Conservation (phyloP, 2,888 invertebrate genomes). For the Notocelia uddmanniana region DNA sequence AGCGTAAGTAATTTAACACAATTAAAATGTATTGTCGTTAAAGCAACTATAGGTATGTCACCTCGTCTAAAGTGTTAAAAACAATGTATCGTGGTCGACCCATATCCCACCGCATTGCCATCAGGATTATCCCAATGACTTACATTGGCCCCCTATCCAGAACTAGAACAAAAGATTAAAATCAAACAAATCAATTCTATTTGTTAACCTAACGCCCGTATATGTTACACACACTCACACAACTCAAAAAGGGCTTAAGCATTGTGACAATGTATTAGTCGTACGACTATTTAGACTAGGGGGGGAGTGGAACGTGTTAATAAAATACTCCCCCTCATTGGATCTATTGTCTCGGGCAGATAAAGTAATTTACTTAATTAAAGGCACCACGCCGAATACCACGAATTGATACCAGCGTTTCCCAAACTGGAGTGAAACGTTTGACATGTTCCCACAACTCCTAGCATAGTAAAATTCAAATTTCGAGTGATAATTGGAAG, state of each 20-base stretch:
- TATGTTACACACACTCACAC: slow-evolving; percentile 63
- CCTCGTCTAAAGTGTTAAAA: neutral
- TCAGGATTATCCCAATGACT: slow-evolving; percentile 22
- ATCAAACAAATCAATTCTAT: slow-evolving; percentile 83
- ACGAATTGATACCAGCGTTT: slow-evolving; percentile 64
- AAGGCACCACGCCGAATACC: slow-evolving; percentile 60
- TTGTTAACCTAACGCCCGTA: slow-evolving; percentile 82
- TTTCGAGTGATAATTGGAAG: no score
- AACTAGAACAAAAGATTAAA: slow-evolving; percentile 67
- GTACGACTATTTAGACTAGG: neutral
- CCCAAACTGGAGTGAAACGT: neutral
- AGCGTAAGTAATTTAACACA: no score
- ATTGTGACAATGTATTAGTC: slow-evolving; percentile 66
- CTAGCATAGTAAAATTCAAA: no score
- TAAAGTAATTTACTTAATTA: slow-evolving; percentile 86
- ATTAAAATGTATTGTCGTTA: no score
- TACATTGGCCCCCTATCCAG: slow-evolving; percentile 39
- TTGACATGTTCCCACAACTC: no score
- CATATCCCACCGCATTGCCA: slow-evolving; percentile 8
- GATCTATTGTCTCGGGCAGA: slow-evolving; percentile 78
- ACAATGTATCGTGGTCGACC: neutral
- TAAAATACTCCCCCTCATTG: slow-evolving; percentile 67
- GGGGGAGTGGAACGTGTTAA: slow-evolving; percentile 45
- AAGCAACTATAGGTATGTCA: no score
- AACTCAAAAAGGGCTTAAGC: slow-evolving; percentile 57